Evolutionary conservation across 2,113 vertebrate genomes (phyloP).

Genomic region (Cariama cristata): DNA sequence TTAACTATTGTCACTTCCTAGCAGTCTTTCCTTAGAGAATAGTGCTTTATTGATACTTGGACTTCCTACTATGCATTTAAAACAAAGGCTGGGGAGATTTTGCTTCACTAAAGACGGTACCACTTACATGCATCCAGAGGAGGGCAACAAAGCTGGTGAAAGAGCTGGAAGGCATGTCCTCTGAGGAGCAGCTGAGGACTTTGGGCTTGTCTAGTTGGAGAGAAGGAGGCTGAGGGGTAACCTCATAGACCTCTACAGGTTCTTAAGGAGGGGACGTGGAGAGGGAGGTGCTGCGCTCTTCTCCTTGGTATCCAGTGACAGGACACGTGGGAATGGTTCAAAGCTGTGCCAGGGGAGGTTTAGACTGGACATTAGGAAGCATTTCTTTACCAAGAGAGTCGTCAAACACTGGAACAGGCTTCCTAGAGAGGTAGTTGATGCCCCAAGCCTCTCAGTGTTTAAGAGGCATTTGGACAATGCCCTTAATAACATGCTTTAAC

Average conservation of each 20-base stretch:
- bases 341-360: background rate
- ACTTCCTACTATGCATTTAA: background rate
- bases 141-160: background rate
- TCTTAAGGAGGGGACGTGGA: fast-evolving
- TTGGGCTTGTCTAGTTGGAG: background rate
- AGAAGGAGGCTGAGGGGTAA: too few species aligned
- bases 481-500: background rate
- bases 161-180: background rate
- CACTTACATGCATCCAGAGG: background rate
- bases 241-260: background rate
- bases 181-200: background rate
- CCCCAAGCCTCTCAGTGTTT: background rate
- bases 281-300: background rate
- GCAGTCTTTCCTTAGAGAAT: background rate
- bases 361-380: too few species aligned
- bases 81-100: background rate
- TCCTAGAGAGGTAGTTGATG: fast-evolving
- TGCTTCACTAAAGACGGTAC: background rate
- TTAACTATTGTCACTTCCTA: background rate
- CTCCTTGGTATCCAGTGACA: background rate
- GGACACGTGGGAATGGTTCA: background rate
- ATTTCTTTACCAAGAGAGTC: background rate
- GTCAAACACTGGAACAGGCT: background rate
- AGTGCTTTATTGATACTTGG: background rate
- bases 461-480: background rate